Evolutionary conservation across 53 echinoderm and acorn worm genomes (phyloP).

Genomic region (Holothuria scabra): DNA sequence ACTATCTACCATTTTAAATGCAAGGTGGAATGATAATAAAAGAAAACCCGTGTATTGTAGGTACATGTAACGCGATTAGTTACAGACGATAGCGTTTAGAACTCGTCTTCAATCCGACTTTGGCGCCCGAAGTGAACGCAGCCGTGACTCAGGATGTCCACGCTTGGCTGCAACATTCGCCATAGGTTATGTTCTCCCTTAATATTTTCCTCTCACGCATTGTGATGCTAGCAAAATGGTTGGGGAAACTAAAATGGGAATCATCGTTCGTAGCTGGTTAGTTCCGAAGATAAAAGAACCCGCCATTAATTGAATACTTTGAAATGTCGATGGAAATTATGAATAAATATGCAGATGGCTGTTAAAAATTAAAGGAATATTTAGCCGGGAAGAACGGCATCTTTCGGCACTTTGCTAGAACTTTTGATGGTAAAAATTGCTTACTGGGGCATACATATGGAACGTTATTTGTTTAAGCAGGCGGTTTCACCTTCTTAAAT

Average conservation of each 20-base stretch:
- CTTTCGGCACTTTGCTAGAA: constrained; percentile 7
- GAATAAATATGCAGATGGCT: constrained; percentile 40
- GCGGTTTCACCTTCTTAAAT: too few relatives aligned
- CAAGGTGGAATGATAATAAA: too few relatives aligned
- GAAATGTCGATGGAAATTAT: constrained; percentile 31
- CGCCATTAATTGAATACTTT: constrained; percentile 33
- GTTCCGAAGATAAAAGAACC: constrained; percentile 26
- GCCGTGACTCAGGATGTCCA: constrained; percentile 22
- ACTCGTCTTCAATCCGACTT: not conserved
- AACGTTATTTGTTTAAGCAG: too few relatives aligned
- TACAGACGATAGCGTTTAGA: too few relatives aligned
- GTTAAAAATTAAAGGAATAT: not conserved
- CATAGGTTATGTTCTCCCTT: not conserved
- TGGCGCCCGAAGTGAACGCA: constrained; percentile 26
- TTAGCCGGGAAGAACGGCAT: not conserved
- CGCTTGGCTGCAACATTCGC: constrained; percentile 34
- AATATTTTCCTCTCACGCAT: not conserved
- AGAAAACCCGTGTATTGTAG: too few relatives aligned
- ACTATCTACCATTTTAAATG: too few relatives aligned
- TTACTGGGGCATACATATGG: too few relatives aligned
- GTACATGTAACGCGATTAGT: too few relatives aligned
- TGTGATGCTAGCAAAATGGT: not conserved
- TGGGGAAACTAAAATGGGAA: not conserved
- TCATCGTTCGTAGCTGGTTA: constrained; percentile 24
- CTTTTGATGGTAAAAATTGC: too few relatives aligned